Percentiles rank a stretch among this genome's conserved stretches.
These are phyloP conservation scores for Sebastolobus altivelis DNA, from an alignment of 2,797 vertebrate species.

Conservation along the genomic window DNA sequence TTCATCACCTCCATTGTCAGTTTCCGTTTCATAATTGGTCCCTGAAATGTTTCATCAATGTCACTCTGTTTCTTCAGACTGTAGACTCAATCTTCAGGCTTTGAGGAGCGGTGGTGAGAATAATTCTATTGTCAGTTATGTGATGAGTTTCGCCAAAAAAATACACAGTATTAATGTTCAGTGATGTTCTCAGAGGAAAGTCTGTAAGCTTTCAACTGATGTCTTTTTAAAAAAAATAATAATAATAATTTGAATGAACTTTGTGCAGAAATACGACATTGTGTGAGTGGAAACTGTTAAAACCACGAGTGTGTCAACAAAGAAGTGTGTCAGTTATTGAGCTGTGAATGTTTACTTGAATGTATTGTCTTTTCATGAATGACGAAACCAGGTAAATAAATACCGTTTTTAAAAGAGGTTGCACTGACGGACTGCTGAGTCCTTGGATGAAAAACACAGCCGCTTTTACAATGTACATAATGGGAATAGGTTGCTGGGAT, in stretches of 20 bases:
- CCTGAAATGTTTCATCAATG: background rate
- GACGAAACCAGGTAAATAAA: conserved; percentile 49
- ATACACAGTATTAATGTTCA: conserved; percentile 27
- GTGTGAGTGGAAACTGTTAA: conserved; percentile 34
- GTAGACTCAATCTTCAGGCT: conserved; percentile 14
- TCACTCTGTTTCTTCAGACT: conserved; percentile 32
- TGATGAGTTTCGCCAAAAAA: conserved; percentile 18
- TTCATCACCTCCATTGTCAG: background rate
- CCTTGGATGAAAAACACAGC: conserved; percentile 3
- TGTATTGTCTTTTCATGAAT: conserved; percentile 29
- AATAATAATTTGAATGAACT: background rate
- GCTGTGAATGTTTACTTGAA: conserved; percentile 41
- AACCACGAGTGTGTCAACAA: conserved; percentile 20
- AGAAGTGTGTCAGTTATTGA: conserved; percentile 16
- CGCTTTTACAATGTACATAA: conserved; percentile 28
- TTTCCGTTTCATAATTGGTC: conserved; percentile 29
- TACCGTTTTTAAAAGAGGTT: conserved; percentile 40
- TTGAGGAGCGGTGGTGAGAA: conserved; percentile 22
- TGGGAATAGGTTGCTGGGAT: conserved; percentile 14
- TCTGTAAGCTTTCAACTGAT: background rate
- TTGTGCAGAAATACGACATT: conserved; percentile 20
- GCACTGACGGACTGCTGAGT: conserved; percentile 3
- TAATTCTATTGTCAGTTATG: conserved; percentile 32
- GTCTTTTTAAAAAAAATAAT: background rate
- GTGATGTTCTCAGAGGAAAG: conserved; percentile 36